phyloP scores from a whole-genome alignment of 1,140 invertebrate species.

The roundworm (Caenorhabditis elegans) region WBcel235 BX284602.5:9363001-9363500 shows the following conservation, averaged over 20 bases:
- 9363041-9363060: not conserved
- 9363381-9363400: no score
- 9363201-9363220: not conserved
- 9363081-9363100: not conserved
- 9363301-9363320: slow-evolving; percentile 30
- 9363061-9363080: not conserved
- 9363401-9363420: no score
- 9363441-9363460: no score
- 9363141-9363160: not conserved
- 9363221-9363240: not conserved
- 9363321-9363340: slow-evolving; percentile 44
- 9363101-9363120: not conserved
- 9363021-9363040: not conserved
- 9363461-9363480: no score
- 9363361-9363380: no score
- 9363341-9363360: slow-evolving; percentile 32
- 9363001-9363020: not conserved
- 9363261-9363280: slow-evolving; percentile 23
- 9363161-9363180: no score
- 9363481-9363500: no score
- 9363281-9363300: not conserved
- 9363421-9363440: no score
- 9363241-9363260: slow-evolving; percentile 31
- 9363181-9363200: not conserved
- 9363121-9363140: not conserved